Evolutionary conservation across 2,888 invertebrate species (phyloP).

Genomic region (Melinaea menophilus): DNA sequence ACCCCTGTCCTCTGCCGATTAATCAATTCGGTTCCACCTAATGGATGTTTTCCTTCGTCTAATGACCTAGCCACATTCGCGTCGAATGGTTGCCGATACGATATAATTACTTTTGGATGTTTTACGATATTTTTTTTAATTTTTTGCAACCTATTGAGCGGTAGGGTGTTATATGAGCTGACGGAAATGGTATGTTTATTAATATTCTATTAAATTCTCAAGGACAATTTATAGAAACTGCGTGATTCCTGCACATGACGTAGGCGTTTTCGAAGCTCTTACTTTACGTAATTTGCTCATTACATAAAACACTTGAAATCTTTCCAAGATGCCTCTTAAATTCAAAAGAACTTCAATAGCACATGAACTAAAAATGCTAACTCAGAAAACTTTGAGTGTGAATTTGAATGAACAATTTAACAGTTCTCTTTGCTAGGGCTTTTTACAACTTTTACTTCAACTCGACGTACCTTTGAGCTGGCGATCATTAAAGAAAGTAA

Average conservation of each 20-base stretch:
- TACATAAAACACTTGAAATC: background rate
- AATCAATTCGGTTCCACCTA: conserved; percentile 55
- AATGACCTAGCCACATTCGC: conserved; percentile 49
- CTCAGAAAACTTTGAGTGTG: conserved; percentile 21
- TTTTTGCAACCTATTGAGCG: background rate
- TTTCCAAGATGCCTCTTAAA: background rate
- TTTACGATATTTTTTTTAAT: conserved; percentile 1
- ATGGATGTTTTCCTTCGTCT: conserved; percentile 58
- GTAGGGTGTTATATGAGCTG: no score
- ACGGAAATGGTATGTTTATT: no score
- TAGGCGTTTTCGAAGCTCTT: no score
- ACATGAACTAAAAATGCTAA: conserved; percentile 4
- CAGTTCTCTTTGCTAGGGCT: conserved; percentile 16
- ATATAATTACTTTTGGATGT: conserved; percentile 5
- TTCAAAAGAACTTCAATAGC: background rate
- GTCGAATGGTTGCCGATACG: conserved; percentile 2
- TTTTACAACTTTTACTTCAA: conserved; percentile 21
- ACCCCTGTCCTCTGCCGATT: conserved; percentile 51
- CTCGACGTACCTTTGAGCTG: conserved; percentile 31
- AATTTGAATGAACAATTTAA: conserved; percentile 29
- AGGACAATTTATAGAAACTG: no score
- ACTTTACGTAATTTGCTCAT: no score
- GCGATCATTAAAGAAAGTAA: conserved; percentile 65
- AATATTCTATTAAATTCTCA: no score
- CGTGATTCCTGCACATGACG: no score